A percentile compares a stretch with the other conserved stretches of the same genome.
Conservation (phyloP, 2,888 invertebrate genomes). For the Ornithoptera alexandrae region DNA sequence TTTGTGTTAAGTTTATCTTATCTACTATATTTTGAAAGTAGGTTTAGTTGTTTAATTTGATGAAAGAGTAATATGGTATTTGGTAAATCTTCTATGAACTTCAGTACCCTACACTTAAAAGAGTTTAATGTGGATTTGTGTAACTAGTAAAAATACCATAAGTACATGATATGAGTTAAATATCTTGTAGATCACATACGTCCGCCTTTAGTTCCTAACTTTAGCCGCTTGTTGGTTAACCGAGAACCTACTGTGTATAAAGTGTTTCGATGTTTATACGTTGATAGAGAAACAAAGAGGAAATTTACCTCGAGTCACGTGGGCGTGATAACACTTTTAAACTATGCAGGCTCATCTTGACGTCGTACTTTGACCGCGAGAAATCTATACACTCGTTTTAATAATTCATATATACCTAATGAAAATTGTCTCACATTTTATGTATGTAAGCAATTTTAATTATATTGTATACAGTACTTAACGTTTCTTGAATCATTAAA, state of each 20-base stretch:
- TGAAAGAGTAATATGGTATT: no score
- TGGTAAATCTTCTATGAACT: no score
- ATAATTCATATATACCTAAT: slow-evolving; percentile 3
- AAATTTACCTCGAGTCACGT: slow-evolving; percentile 67
- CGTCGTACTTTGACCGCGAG: slow-evolving; percentile 32
- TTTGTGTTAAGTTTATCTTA: no score
- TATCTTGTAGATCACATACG: not conserved
- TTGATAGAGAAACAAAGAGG: slow-evolving; percentile 70
- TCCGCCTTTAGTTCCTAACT: slow-evolving; percentile 34
- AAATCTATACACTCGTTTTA: slow-evolving; percentile 27
- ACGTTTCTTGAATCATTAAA: not conserved
- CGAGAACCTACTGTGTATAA: slow-evolving; percentile 73
- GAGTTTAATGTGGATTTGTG: not conserved
- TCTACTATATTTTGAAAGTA: no score
- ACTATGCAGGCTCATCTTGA: slow-evolving; percentile 17
- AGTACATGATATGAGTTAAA: not conserved
- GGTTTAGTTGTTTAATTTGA: no score
- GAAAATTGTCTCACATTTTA: not conserved
- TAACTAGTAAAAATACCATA: not conserved
- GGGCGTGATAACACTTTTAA: slow-evolving; percentile 51
- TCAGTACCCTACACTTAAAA: no score
- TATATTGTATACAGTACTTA: no score
- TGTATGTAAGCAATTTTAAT: not conserved
- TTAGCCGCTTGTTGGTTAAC: slow-evolving; percentile 46
- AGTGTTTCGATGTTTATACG: slow-evolving; percentile 71